A percentile compares a stretch with the other conserved stretches of the same genome.
Evolutionary conservation across 1,140 invertebrate species (phyloP).

Genomic region (Battus philenor): DNA sequence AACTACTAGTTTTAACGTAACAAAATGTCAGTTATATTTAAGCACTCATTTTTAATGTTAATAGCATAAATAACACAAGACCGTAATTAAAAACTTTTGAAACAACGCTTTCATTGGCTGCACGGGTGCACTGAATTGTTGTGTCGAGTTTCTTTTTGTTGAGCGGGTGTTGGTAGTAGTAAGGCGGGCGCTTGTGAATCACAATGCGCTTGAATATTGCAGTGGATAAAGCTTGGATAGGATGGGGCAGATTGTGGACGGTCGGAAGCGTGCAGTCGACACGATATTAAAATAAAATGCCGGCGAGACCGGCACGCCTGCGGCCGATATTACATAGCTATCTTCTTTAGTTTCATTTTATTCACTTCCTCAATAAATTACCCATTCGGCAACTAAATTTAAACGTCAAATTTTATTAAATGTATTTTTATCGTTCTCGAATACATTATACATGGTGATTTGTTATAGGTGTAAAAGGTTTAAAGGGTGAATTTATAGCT

Average conservation of each 20-base stretch:
- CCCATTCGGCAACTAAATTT: slow-evolving; percentile 26
- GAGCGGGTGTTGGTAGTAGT: slow-evolving; percentile 46
- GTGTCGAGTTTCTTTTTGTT: slow-evolving; percentile 35
- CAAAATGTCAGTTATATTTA: too few relatives aligned
- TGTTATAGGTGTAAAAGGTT: too few relatives aligned
- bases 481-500: too few relatives aligned
- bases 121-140: slow-evolving; percentile 30
- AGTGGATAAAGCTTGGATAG: slow-evolving; percentile 37
- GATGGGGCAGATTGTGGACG: slow-evolving; percentile 38
- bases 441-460: too few relatives aligned
- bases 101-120: slow-evolving; percentile 23
- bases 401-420: slow-evolving; percentile 12
- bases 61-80: slow-evolving; percentile 8
- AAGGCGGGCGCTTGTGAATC: slow-evolving; percentile 54
- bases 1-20: too few relatives aligned
- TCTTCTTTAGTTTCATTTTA: slow-evolving; percentile 34
- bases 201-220: slow-evolving; percentile 55
- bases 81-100: slow-evolving; percentile 18
- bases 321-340: slow-evolving; percentile 38
- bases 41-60: slow-evolving; percentile 15
- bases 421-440: too few relatives aligned
- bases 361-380: slow-evolving; percentile 32
- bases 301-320: slow-evolving; percentile 25
- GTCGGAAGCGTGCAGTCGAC: slow-evolving; percentile 48
- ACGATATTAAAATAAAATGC: slow-evolving; percentile 62